phyloP scores from a whole-genome alignment of 2,797 vertebrate species.

The Thunnus albacares region DNA sequence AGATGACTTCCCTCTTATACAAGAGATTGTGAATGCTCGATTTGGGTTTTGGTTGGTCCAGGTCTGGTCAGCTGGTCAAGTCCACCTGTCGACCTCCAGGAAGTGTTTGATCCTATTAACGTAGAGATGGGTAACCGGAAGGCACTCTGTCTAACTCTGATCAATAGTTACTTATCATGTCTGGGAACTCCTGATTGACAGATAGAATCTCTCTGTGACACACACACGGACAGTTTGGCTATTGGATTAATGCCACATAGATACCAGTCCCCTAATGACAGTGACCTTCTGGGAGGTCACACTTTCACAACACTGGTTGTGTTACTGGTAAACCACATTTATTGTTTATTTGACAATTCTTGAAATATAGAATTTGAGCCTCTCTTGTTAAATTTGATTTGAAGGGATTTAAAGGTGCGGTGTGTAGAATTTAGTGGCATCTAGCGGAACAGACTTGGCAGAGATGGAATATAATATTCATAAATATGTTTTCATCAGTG shows the following conservation, averaged over 20 bases:
- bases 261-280: constrained; percentile 50
- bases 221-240: constrained; percentile 23
- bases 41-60: constrained; percentile 22
- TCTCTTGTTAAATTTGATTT: constrained; percentile 47
- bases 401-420: constrained; percentile 28
- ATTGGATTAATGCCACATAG: constrained; percentile 41
- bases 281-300: constrained; percentile 60
- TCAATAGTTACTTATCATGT: constrained; percentile 84
- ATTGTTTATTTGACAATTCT: constrained; percentile 69
- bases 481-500: too few species aligned
- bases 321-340: constrained; percentile 40
- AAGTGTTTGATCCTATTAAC: constrained; percentile 79
- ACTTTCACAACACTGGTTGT: constrained; percentile 46
- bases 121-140: constrained; percentile 72
- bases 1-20: constrained; percentile 44
- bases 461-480: too few species aligned
- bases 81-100: constrained; percentile 75
- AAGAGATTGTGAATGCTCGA: constrained; percentile 44
- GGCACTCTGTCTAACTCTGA: constrained; percentile 68
- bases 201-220: constrained; percentile 30
- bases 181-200: constrained; percentile 75
- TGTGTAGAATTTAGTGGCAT: too few species aligned
- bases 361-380: constrained; percentile 49
- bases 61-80: constrained; percentile 52
- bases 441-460: too few species aligned